Percentiles rank a stretch among this genome's conserved stretches.
Evolutionary conservation across 2,888 invertebrate genomes (phyloP).

Genomic region (Mythimna vitellina): DNA sequence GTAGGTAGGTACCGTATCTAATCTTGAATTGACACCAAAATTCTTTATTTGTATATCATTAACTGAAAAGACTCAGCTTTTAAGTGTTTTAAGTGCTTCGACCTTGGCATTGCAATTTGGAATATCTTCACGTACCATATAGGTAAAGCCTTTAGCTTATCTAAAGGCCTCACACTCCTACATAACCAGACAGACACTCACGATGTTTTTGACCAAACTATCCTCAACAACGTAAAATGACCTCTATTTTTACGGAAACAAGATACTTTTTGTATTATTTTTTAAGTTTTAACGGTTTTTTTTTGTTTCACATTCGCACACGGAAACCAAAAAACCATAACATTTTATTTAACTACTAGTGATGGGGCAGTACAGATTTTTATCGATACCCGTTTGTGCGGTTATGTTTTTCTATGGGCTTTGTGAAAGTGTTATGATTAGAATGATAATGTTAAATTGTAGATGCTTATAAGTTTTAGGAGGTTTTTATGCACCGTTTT

Average conservation of each 20-base stretch:
- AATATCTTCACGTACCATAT: constrained; percentile 14
- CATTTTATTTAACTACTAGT: constrained; percentile 67
- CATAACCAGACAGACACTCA: constrained; percentile 34
- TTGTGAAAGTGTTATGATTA: constrained; percentile 43
- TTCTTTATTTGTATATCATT: background rate
- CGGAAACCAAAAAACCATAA: constrained; percentile 79
- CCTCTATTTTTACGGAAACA: constrained; percentile 59
- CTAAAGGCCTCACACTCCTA: constrained; percentile 36
- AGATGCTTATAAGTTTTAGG: constrained; percentile 16
- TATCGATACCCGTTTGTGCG: constrained; percentile 55
- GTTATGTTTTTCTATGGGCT: constrained; percentile 9
- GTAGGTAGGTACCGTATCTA: too few species aligned
- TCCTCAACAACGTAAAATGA: constrained; percentile 47
- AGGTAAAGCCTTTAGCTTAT: constrained; percentile 23
- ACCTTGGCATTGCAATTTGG: constrained; percentile 27
- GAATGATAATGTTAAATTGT: constrained; percentile 21
- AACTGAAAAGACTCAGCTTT: background rate
- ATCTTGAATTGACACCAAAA: background rate
- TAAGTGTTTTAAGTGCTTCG: constrained; percentile 17
- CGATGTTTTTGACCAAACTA: constrained; percentile 38
- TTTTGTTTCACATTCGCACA: constrained; percentile 66
- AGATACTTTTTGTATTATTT: constrained; percentile 36
- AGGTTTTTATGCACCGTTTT: constrained; percentile 4
- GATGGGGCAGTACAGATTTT: constrained; percentile 62
- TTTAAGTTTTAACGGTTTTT: constrained; percentile 54